Conservation (phyloP, 2,888 invertebrate genomes). For the Tenthredo notha region DNA sequence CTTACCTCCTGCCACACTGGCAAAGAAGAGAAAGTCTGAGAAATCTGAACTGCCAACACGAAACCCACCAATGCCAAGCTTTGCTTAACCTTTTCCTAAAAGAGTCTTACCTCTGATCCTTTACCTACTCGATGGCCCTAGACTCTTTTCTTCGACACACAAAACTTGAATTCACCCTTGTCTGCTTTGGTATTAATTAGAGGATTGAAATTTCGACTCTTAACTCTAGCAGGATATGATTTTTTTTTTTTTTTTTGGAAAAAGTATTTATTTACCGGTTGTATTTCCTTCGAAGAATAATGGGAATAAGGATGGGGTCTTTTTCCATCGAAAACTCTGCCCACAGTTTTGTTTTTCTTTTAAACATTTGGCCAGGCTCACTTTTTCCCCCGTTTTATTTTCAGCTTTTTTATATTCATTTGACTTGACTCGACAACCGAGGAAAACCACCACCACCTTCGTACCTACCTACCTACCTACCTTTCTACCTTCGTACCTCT, state of each 20-base stretch:
- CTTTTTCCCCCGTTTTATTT: constrained; percentile 60
- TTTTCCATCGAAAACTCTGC: background rate
- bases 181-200: constrained; percentile 9
- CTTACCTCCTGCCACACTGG: background rate
- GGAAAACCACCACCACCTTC: constrained; percentile 55
- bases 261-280: background rate
- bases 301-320: background rate
- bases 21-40: constrained; percentile 61
- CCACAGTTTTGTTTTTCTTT: constrained; percentile 30
- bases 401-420: constrained; percentile 52
- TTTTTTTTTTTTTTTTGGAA: too few species aligned
- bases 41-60: constrained; percentile 78
- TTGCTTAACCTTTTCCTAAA: constrained; percentile 76
- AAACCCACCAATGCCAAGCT: constrained; percentile 64
- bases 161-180: background rate
- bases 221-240: background rate
- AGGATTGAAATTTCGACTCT: background rate
- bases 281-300: background rate
- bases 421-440: constrained; percentile 33
- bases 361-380: constrained; percentile 8
- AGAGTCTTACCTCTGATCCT: constrained; percentile 70
- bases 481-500: constrained; percentile 4
- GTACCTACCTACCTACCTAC: constrained; percentile 61
- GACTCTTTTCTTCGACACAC: constrained; percentile 51
- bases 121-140: constrained; percentile 68